Percentiles rank a stretch among this genome's conserved stretches.
Conservation (phyloP, 2,113 vertebrate species). For the Petrocephalus zakoni region DNA sequence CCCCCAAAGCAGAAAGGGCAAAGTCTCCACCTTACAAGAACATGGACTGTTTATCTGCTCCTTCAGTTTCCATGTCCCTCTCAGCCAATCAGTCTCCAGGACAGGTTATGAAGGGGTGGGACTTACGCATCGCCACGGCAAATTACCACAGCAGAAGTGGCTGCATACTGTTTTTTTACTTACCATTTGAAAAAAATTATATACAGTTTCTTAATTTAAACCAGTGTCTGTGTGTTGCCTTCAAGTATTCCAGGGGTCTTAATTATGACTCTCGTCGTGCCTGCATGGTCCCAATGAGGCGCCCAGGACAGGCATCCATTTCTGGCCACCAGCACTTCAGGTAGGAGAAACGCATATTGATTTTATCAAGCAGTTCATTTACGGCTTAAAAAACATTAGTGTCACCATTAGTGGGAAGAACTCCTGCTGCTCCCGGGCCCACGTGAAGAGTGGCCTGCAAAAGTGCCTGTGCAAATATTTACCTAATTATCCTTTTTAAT, state of each 20-base stretch:
- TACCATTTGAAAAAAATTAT: neutral
- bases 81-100: neutral
- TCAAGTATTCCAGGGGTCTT: neutral
- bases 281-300: neutral
- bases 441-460: slow-evolving; percentile 78
- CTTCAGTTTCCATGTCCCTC: neutral
- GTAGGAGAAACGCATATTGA: neutral
- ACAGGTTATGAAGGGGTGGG: neutral
- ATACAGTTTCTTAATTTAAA: neutral
- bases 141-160: neutral
- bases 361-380: slow-evolving; percentile 1
- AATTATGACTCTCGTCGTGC: neutral
- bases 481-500: slow-evolving; percentile 99
- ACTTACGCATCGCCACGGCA: neutral
- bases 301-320: neutral
- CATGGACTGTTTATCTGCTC: neutral
- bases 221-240: neutral
- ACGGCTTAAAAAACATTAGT: slow-evolving; percentile 24
- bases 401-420: slow-evolving; percentile 38
- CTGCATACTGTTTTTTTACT: neutral
- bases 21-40: neutral
- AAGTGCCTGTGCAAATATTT: slow-evolving; percentile 97
- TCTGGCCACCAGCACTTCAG: neutral
- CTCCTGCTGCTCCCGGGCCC: slow-evolving; percentile 58
- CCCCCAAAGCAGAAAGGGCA: neutral